phyloP scores from a whole-genome alignment of 2,113 vertebrate species.

The Microcebus ravelobensis region DNA sequence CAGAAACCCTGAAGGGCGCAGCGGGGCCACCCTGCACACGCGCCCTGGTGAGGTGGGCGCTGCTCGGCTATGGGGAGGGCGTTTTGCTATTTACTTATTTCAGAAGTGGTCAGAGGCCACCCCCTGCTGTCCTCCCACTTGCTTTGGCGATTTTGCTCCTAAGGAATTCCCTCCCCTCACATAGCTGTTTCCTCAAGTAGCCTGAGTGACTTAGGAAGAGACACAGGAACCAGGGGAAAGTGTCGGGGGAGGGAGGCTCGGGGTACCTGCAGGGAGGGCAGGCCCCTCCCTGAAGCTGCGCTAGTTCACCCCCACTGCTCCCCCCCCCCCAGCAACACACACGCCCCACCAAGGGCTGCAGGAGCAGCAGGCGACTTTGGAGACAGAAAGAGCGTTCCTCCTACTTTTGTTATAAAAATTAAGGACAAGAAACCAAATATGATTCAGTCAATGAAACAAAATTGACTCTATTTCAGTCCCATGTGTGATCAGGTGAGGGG shows the following conservation, averaged over 20 bases:
- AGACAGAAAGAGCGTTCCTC: not conserved
- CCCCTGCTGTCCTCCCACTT: not conserved
- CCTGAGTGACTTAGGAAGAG: not conserved
- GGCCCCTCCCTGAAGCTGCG: accelerated
- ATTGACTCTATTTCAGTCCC: not conserved
- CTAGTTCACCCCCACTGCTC: too few relatives aligned
- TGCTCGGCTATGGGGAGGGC: not conserved
- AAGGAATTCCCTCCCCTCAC: not conserved
- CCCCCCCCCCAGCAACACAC: not conserved
- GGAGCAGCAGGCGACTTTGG: not conserved
- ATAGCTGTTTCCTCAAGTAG: not conserved
- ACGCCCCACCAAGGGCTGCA: not conserved
- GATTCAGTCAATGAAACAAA: not conserved
- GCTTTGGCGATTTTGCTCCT: not conserved
- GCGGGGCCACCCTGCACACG: not conserved
- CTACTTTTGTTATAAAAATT: not conserved
- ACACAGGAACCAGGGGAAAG: not conserved
- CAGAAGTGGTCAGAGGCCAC: not conserved
- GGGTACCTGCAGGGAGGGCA: not conserved
- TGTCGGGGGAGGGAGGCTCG: not conserved
- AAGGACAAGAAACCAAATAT: not conserved
- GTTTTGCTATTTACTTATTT: not conserved
- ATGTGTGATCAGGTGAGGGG: too few relatives aligned
- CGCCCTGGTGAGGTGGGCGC: too few relatives aligned
- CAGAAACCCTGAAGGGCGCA: too few relatives aligned